Evolutionary conservation across 2,113 vertebrate genomes (phyloP).

Genomic region (Climacteris rufus): DNA sequence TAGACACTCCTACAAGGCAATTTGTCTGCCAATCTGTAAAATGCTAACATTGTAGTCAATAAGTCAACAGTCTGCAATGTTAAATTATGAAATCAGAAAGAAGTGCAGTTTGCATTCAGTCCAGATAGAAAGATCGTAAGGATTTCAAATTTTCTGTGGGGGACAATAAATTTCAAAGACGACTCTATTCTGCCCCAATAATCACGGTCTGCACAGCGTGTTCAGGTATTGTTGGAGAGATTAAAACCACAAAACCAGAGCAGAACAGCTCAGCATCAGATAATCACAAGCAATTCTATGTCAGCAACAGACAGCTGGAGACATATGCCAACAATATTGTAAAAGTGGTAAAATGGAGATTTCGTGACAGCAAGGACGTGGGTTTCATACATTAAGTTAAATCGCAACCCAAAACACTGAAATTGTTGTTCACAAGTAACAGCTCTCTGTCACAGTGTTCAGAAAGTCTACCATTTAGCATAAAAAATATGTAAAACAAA

Average conservation of each 20-base stretch:
- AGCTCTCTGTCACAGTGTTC: neutral
- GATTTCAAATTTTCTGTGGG: neutral
- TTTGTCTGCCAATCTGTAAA: constrained; percentile 49
- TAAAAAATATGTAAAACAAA: neutral
- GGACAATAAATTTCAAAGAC: constrained; percentile 37
- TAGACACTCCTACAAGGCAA: constrained; percentile 22
- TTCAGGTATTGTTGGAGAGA: constrained; percentile 53
- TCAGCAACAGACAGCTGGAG: constrained; percentile 57
- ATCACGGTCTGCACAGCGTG: neutral
- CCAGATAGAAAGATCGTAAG: neutral
- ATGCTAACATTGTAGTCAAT: constrained; percentile 4
- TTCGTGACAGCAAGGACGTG: constrained; percentile 26
- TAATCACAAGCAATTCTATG: constrained; percentile 58
- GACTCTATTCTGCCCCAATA: constrained; percentile 1
- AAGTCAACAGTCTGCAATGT: constrained; percentile 38
- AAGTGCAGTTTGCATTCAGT: neutral
- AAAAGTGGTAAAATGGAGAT: constrained; percentile 42
- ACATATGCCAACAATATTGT: constrained; percentile 52
- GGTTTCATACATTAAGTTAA: constrained; percentile 33
- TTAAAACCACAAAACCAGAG: constrained; percentile 49
- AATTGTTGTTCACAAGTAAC: neutral
- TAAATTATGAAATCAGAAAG: constrained; percentile 25
- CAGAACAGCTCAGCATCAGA: constrained; percentile 55
- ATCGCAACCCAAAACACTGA: neutral
- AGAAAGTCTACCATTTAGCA: neutral